phyloP scores from a whole-genome alignment of 2,888 invertebrate genomes.

The Catotricha subobsoleta region DNA sequence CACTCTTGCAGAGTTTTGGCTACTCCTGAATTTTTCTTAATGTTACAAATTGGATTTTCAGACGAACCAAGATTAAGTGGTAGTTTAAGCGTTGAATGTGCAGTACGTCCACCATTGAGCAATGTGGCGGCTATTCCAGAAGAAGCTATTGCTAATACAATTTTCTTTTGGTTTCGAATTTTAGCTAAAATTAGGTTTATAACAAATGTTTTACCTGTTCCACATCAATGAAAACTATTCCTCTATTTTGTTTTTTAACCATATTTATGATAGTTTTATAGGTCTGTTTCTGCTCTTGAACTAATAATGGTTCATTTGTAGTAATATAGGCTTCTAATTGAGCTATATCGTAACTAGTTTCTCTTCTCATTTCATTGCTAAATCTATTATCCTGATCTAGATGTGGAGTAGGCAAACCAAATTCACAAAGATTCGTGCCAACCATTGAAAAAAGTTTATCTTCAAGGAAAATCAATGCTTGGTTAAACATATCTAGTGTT shows the following conservation, averaged over 20 bases:
- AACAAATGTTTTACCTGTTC: conserved; percentile 10
- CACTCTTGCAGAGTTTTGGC: conserved; percentile 16
- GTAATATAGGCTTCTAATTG: no score
- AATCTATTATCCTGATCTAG: no score
- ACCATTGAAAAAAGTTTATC: no score
- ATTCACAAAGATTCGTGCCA: no score
- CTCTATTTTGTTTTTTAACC: conserved; percentile 12
- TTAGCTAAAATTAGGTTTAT: conserved; percentile 8
- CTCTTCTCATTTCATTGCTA: no score
- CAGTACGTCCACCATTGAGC: conserved; percentile 16
- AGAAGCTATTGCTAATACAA: conserved; percentile 13
- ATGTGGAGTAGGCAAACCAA: no score
- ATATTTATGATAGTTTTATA: conserved; percentile 16
- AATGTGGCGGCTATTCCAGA: conserved; percentile 15
- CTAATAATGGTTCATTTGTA: conserved; percentile 10
- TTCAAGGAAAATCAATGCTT: no score
- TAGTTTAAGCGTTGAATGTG: conserved; percentile 18
- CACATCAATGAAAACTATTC: conserved; percentile 11
- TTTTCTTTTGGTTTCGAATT: conserved; percentile 6
- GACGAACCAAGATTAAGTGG: conserved; percentile 16
- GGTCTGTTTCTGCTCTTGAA: conserved; percentile 13
- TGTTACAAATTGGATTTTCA: conserved; percentile 17
- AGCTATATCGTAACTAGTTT: no score
- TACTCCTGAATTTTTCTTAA: conserved; percentile 17
- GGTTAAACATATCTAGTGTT: no score